Conservation (phyloP, 53 echinoderm and acorn worm genomes). For the Zoroaster sp. region DNA sequence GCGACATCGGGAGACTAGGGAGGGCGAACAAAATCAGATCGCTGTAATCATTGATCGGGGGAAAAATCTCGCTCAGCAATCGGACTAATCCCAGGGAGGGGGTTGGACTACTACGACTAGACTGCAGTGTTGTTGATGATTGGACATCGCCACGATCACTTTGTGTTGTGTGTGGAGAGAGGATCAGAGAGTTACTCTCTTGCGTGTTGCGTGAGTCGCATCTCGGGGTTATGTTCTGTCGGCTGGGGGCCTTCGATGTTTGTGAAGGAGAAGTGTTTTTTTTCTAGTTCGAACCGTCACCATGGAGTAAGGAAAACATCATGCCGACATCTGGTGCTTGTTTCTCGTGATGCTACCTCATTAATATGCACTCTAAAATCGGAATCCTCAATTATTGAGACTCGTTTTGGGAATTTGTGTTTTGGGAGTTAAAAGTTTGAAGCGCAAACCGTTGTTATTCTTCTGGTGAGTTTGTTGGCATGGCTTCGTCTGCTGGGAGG, state of each 20-base stretch:
- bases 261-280: neutral
- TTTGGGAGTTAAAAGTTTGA: neutral
- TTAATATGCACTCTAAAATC: no score
- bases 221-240: neutral
- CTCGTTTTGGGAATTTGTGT: neutral
- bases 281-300: neutral
- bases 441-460: neutral
- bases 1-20: neutral
- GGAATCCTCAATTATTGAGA: no score
- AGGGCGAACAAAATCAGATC: slow-evolving; percentile 15
- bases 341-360: neutral
- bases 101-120: neutral
- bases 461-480: neutral
- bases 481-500: slow-evolving; percentile 17
- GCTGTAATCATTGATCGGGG: slow-evolving; percentile 35
- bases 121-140: slow-evolving; percentile 6
- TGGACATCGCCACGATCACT: neutral
- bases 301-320: neutral
- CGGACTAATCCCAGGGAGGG: slow-evolving; percentile 20
- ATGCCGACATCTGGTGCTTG: neutral
- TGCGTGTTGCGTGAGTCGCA: neutral
- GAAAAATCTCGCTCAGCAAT: slow-evolving; percentile 4
- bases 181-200: neutral
- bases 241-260: neutral
- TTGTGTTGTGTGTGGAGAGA: neutral